A percentile compares a stretch with the other conserved stretches of the same genome.
phyloP scores from a whole-genome alignment of 2,797 vertebrate species.

The Labeo calbasu region DNA sequence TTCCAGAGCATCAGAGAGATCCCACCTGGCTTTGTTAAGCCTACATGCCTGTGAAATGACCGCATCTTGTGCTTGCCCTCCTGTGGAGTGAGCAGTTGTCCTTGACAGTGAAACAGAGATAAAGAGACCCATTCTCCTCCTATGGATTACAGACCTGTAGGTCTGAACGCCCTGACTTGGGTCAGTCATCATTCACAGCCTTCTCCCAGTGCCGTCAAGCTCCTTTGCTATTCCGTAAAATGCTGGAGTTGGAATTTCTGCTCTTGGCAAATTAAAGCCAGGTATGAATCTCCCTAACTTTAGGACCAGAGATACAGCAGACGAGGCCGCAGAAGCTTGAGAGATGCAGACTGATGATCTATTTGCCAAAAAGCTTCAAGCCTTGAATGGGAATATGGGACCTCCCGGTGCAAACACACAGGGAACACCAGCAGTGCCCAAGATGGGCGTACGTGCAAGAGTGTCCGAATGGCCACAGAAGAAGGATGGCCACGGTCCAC shows the following conservation, averaged over 20 bases:
- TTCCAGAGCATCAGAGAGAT: constrained; percentile 43
- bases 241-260: constrained; percentile 56
- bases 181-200: constrained; percentile 41
- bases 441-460: constrained; percentile 87
- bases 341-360: constrained; percentile 85
- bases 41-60: constrained; percentile 46
- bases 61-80: constrained; percentile 31
- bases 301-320: constrained; percentile 73
- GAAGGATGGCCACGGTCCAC: constrained; percentile 77
- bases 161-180: constrained; percentile 44
- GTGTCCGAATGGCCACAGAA: constrained; percentile 87
- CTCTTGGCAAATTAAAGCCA: constrained; percentile 47
- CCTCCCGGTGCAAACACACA: constrained; percentile 73
- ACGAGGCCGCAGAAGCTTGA: constrained; percentile 57
- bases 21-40: constrained; percentile 51
- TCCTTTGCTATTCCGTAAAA: constrained; percentile 10
- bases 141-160: constrained; percentile 58
- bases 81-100: constrained; percentile 45
- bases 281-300: constrained; percentile 79
- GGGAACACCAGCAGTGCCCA: constrained; percentile 84
- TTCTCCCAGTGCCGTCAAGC: not conserved
- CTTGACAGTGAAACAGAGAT: constrained; percentile 48
- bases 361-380: constrained; percentile 84
- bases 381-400: constrained; percentile 81
- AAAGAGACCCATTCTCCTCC: constrained; percentile 46